Evolutionary conservation across 2,888 invertebrate species (phyloP), one percentile per base, ranked within the genome.

Genomic region (Tillus elongatus): DNA sequence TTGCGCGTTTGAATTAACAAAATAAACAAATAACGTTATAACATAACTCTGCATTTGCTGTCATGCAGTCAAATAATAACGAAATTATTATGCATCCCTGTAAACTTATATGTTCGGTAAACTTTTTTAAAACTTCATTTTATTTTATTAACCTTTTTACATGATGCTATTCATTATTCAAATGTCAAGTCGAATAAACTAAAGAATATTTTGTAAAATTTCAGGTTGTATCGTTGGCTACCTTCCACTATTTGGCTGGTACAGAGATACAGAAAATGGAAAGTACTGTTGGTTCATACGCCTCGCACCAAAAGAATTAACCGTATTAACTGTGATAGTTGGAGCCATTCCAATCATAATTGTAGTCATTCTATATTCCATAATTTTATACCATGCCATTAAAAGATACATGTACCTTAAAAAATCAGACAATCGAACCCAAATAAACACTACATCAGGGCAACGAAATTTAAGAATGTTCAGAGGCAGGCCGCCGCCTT

Each of bases 211-310:
- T n/a, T n/a, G n/a, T n/a, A 19, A 19, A 27, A 47, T 61, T 63
- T 15, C 65, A 74, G 76, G 76, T 52, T 52, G 73, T 9, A 56
- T 67, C 13, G 65, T 78, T 19, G 76, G 76, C 41, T 77, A 74
- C 52, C 56, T 77, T 47, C 78, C 78, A 13, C 62, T 67, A 2
- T 71, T 73, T 56, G 77, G 77, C 41, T 74, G 75, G 71, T 61
- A 67, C 13, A 71, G 71, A 9, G 60, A 67, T 38, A 69, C 70
- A 1, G 62, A 70, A 40, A 68, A 69, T 38, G 71, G 71, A 36
- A 64, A 61, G 54, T 56, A 71, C 29, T 78, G 78, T 53, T 72
- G 72, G 67, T 77, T 77, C 53, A 70, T 74, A 12, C 51, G 69
- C 2, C 52, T 77, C 1, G 73, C 71, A 36, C 77, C 79, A 8